phyloP scores from a whole-genome alignment of 2,113 vertebrate genomes.

The Sorex fumeus region DNA sequence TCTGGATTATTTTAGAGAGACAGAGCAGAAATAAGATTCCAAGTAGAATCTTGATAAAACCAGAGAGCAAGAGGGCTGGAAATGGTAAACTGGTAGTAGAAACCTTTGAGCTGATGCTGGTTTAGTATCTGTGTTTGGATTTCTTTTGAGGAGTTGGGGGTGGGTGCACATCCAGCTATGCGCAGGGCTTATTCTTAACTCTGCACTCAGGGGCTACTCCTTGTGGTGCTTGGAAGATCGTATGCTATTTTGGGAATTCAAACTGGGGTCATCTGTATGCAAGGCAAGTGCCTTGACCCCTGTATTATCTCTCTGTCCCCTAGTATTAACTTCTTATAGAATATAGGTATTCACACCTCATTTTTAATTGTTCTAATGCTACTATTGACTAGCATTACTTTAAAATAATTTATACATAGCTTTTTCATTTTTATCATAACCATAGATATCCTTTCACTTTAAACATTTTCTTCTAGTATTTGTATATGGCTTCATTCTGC shows the following conservation, averaged over 20 bases:
- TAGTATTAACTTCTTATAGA: neutral
- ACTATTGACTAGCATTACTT: neutral
- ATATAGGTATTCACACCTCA: neutral
- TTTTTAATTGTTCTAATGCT: neutral
- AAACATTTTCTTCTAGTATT: neutral
- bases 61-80: neutral
- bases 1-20: neutral
- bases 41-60: neutral
- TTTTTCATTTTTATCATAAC: neutral
- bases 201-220: no score
- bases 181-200: no score
- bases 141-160: neutral
- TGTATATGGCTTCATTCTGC: neutral
- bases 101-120: neutral
- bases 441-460: constrained; percentile 5
- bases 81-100: neutral
- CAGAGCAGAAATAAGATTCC: neutral
- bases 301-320: neutral
- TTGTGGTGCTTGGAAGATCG: no score
- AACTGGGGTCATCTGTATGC: no score
- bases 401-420: constrained; percentile 15
- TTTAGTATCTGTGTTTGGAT: neutral
- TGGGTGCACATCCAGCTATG: no score
- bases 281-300: no score
- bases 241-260: no score